Base-by-base conservation (phyloP, 2,888 invertebrate genomes). In the Hemaris fuciformis region DNA sequence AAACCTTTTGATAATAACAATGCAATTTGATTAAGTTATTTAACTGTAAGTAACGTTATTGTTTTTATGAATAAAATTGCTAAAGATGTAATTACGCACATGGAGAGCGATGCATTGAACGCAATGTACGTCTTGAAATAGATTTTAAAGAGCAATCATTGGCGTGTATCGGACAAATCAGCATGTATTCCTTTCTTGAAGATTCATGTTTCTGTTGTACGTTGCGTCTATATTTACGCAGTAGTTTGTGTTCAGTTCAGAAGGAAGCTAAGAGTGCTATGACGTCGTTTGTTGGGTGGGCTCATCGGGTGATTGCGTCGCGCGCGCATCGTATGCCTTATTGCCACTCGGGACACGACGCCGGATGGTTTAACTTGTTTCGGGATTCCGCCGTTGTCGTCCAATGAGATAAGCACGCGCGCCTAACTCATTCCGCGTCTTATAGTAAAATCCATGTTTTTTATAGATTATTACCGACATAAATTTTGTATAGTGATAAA, bases 151-250 rank as follows among this genome's bases (percentile, higher is more conserved):
- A 38, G 38, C 38, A 38, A 27, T 53, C 2, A 31, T 27, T 53
- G 31, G 41, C 27, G 25, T 27, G 20, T 23, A 38, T 22, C 18
- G 23, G 20, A 18, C 8, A 53, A 31, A 27, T 31, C 25, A 53
- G 31, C 53, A 10, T 31, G 22, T 82, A 77, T 83, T 84, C 75
- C 82, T 79, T 83, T 80, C 78, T 81, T 77, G 81, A 72, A 78
- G 83, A 83, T 79, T 83, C 84, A 83, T 87, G 88, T 87, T 88
- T 87, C 85, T 90, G 87, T 84, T 86, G 78, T 81, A 82, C 80
- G 83, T 77, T 81, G 82, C 80, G 83, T 90, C 91, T 91, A 91
- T 89, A 91, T 90, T 89, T 91, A 91, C 86, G 79, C 88, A 81
- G 80, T 80, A 79, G 85, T 88, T 82, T 82, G 86, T 84, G 86